Base-by-base conservation (phyloP, 2,888 invertebrate genomes). In the Polyommatus iphigenia region DNA sequence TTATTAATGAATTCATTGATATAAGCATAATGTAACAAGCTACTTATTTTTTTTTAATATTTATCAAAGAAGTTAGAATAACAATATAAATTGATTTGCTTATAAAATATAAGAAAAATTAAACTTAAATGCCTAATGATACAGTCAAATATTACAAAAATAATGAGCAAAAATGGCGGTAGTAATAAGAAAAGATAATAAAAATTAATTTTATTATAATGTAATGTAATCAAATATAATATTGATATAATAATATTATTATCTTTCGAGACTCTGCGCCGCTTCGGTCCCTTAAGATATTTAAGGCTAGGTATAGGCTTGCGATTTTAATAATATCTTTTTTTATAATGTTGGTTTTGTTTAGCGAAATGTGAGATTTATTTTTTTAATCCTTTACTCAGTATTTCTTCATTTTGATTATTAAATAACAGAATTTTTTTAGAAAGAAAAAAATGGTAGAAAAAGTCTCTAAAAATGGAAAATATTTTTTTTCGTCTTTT, bases 191-290 rank as follows among this genome's bases (percentile, higher is more conserved):
- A 67, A 67, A 29, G 29, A 29, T 6, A 32, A 1, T 29, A 67
- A 29, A 67, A 67, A 67, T 18, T 67, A 32, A 67, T 67, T 32
- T 67, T 32, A 29, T 18, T 29, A 32, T 32, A 20, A 62, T 62
- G 13, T 32, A 18, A 29, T 67, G 5, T 67, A 32, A 67, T 67
- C 20, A 62, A 62, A 24, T 24, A 24, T 24, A 13, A 20, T 62
- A 62, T 62, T 62, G 13, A 67, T 54, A 18, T 54, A 46, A 41
- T 62, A 62, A 24, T 24, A 67, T 29, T 24, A 67, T 29, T 29
- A 67, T 67, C 67, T 67, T 67, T 18, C 67, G 13, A 67, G 29
- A 32, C 32, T 67, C 67, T 67, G 67, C 13, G 29, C 29, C 67
- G 24, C 62, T 13, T 29, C 15, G 67, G 62, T 29, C 67, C 67